These are phyloP conservation scores for Parapsyche elsis DNA, from an alignment of 1,140 invertebrate genomes.

Conservation along the genomic window DNA sequence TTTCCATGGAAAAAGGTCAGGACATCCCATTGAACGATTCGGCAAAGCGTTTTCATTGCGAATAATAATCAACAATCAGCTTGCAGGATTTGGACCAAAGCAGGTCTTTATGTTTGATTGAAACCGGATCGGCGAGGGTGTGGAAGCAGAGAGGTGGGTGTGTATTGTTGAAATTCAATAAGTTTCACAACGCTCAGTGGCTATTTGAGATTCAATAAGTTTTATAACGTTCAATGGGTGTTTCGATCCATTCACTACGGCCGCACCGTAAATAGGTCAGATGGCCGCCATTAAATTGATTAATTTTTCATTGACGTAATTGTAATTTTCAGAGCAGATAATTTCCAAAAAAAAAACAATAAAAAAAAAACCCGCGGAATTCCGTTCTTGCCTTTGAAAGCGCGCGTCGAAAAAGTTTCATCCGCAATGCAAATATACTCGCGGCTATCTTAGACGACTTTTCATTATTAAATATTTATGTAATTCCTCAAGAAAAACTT, in stretches of 20 bases:
- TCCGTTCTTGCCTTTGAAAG: too few species aligned
- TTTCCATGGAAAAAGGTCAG: not conserved
- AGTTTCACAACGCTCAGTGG: constrained; percentile 8
- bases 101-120: constrained; percentile 16
- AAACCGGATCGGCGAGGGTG: not conserved
- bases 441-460: too few species aligned
- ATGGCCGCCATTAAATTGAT: not conserved
- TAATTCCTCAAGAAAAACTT: too few species aligned
- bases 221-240: constrained; percentile 22
- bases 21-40: not conserved
- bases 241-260: not conserved
- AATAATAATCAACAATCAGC: constrained; percentile 28
- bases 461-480: too few species aligned
- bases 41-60: constrained; percentile 9
- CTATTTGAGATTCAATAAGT: constrained; percentile 29
- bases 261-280: not conserved
- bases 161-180: constrained; percentile 23
- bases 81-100: constrained; percentile 1
- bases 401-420: too few species aligned
- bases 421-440: too few species aligned
- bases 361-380: too few species aligned
- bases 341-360: too few species aligned
- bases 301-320: not conserved
- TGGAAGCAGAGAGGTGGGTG: not conserved
- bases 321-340: not conserved